A percentile compares a stretch with the other conserved stretches of the same genome.
These are phyloP conservation scores for Drosophila anceps DNA, from an alignment of 2,888 invertebrate species.

Conservation along the genomic window DNA sequence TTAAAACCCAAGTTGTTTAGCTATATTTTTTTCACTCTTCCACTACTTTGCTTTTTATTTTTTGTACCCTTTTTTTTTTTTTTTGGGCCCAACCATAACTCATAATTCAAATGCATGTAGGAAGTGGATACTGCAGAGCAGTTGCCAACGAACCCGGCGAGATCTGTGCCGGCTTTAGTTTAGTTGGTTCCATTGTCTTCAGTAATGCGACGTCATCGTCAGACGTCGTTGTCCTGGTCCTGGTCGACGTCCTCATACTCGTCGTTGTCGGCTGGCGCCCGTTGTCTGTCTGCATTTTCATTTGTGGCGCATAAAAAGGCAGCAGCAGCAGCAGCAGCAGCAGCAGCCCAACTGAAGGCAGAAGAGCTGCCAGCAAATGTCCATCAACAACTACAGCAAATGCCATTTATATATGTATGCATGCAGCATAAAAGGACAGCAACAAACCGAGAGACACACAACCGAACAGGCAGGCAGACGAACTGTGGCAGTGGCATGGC, in stretches of 20 bases:
- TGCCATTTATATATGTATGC: slow-evolving; percentile 46
- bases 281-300: slow-evolving; percentile 81
- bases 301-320: slow-evolving; percentile 76
- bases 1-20: slow-evolving; percentile 72
- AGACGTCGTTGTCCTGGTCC: slow-evolving; percentile 65
- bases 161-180: slow-evolving; percentile 67
- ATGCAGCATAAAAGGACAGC: slow-evolving; percentile 58
- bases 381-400: slow-evolving; percentile 73
- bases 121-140: slow-evolving; percentile 51
- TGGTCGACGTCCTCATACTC: slow-evolving; percentile 38
- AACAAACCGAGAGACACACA: slow-evolving; percentile 39
- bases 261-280: slow-evolving; percentile 70
- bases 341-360: slow-evolving; percentile 58
- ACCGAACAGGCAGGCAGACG: slow-evolving; percentile 17
- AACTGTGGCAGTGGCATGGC: slow-evolving; percentile 14
- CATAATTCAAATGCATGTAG: slow-evolving; percentile 79
- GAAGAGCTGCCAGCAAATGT: slow-evolving; percentile 80
- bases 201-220: slow-evolving; percentile 78
- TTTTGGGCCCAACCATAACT: slow-evolving; percentile 42
- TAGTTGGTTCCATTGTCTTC: slow-evolving; percentile 72
- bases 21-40: slow-evolving; percentile 27
- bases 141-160: slow-evolving; percentile 74
- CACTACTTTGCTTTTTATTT: slow-evolving; percentile 28
- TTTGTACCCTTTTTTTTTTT: not conserved
- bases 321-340: slow-evolving; percentile 46